Evolutionary conservation across 2,888 invertebrate genomes (phyloP), one percentile per base, ranked within the genome.

Genomic region (Neoascia interrupta): DNA sequence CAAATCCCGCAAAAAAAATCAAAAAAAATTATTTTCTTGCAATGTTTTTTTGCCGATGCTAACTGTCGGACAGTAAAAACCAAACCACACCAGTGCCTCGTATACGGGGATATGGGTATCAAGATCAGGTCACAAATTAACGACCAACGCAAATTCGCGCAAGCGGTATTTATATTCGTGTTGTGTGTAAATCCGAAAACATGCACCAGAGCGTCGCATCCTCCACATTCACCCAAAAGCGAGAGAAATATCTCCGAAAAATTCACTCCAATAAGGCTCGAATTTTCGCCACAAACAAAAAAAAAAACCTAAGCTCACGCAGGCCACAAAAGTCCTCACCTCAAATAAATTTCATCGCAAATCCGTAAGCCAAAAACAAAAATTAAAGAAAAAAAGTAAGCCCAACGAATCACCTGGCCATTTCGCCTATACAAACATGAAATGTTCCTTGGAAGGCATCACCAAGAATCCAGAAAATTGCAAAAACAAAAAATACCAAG

Each of bases 51-150:
- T 41, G 60, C 60, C 74, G 70, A 75, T 75, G 75, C 69, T 75
- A 75, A 81, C 69, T 75, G 69, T 69, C 75, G 39, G 58, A 49
- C 61, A 75, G 45, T 54, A 75, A 69, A 75, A 75, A 69, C 74
- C n/a, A n/a, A n/a, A n/a, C n/a, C n/a, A n/a, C 69, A 75, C 64
- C 75, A 75, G 45, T 47, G 69, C 64, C 39, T 70, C 69, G 69
- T 75, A 74, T 69, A 69, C 64, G 69, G 64, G 69, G 56, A 68
- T 70, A 75, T 60, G 69, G 80, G 74, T 81, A 80, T 81, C 81
- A 81, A 81, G 81, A 82, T 82, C 69, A 80, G 81, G 75, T 82
- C 82, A 82, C 82, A 81, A 82, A 82, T 82, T 81, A 82, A 82
- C 81, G 80, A 70, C 81, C 82, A 80, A 75, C 75, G 81, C 72